Base-by-base conservation (phyloP, 2,113 vertebrate species). In the Nothoprocta perdicaria region DNA sequence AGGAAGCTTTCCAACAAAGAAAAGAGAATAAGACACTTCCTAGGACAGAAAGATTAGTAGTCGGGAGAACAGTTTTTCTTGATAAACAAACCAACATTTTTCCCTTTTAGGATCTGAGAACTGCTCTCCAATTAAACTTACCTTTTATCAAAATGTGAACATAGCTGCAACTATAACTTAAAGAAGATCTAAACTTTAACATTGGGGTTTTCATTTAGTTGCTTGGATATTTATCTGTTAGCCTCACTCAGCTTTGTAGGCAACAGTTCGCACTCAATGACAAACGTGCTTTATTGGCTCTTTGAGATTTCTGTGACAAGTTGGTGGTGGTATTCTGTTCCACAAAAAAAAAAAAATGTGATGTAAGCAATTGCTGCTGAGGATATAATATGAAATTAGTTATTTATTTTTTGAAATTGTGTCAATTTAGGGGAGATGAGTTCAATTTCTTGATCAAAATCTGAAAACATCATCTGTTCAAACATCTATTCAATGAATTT, bases 1-100 rank as follows among this genome's bases (percentile, higher is more conserved):
- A 96, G 94, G 82, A 72, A 92, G 86, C 65, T 91, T 91, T 96
- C 82, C 87, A 93, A 89, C 65, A 80, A 52, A 84, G 76, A 87
- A 92, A 89, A 89, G 52, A 89, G 84, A 92, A 92, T 85, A 89
- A 94, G 72, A 91, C 79, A 61, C 84, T 88, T 94, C 23, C 33
- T 88, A 68, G 89, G 84, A 85, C 72, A 92, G 68, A 83, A 93
- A 75, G 76, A 89, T 89, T 92, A 95, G 89, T 60, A 74, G 63
- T 48, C 87, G 79, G 52, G 89, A 89, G 67, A 78, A 29, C 43
- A 83, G 69, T n/a, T 79, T 88, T 90, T 91, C 53, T 17, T 66
- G 73, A 91, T 94, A 94, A 96, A 93, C 67, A 96, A 94, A 83
- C 65, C 67, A 77, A 0, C 40, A 89, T 91, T 85, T 87, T 80